These are phyloP conservation scores for Lamproptera curius DNA, from an alignment of 2,888 invertebrate genomes.

Conservation along the genomic window DNA sequence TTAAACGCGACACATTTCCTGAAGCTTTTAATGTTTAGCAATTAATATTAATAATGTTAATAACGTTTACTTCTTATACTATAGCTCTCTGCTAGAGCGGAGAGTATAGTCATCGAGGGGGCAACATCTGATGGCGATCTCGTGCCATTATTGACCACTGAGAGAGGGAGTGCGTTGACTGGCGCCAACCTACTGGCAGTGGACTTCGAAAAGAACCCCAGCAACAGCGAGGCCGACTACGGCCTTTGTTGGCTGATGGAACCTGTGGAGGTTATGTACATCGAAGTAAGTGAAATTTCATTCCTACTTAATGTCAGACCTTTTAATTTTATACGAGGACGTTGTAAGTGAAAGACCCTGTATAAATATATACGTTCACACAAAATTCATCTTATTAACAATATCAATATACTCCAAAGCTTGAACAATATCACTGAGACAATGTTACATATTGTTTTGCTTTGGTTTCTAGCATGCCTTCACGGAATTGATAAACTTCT, in stretches of 20 bases:
- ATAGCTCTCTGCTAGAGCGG: constrained; percentile 81
- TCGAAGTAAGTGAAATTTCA: constrained; percentile 77
- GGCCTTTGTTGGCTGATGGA: constrained; percentile 83
- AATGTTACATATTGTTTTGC: background rate
- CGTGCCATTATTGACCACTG: constrained; percentile 80
- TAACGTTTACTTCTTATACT: background rate
- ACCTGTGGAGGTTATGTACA: constrained; percentile 86
- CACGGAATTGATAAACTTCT: constrained; percentile 84
- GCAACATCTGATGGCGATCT: constrained; percentile 84
- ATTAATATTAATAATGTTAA: background rate
- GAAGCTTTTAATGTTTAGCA: too few species aligned
- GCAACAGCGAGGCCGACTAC: constrained; percentile 81
- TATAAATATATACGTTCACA: too few species aligned
- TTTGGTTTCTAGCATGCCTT: constrained; percentile 80
- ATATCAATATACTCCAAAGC: background rate
- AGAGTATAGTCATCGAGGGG: constrained; percentile 87
- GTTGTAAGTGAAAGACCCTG: too few species aligned
- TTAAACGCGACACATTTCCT: too few species aligned
- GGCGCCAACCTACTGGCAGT: constrained; percentile 84
- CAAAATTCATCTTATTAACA: too few species aligned
- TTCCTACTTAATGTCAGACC: background rate
- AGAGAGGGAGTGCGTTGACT: constrained; percentile 68
- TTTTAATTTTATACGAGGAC: too few species aligned
- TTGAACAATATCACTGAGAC: background rate
- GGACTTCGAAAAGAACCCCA: constrained; percentile 85